Percentiles rank a stretch among this genome's conserved stretches.
phyloP scores from a whole-genome alignment of 2,888 invertebrate genomes.

The Tiliacea aurago region DNA sequence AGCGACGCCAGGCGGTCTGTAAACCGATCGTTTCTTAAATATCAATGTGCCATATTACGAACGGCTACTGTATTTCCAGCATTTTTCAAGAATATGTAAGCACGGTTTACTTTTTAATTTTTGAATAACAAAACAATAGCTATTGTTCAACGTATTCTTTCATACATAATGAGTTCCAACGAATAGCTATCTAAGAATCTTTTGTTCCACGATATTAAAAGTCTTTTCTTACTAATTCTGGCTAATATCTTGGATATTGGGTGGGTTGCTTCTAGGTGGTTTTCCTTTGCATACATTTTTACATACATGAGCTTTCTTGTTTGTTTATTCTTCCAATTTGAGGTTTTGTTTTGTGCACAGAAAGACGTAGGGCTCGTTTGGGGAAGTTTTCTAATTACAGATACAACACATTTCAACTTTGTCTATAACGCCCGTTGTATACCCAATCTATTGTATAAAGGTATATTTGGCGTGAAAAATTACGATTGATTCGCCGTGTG shows the following conservation, averaged over 20 bases:
- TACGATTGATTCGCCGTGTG: no score
- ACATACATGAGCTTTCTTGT: conserved; percentile 1
- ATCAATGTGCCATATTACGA: no score
- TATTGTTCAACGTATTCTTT: conserved; percentile 46
- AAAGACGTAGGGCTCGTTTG: background rate
- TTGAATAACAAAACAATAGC: conserved; percentile 53
- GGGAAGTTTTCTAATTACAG: background rate
- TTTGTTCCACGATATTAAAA: conserved; percentile 61
- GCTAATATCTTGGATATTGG: conserved; percentile 49
- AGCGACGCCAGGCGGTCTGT: no score
- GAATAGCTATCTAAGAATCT: conserved; percentile 49
- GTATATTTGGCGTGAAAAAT: no score
- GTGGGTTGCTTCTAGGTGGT: conserved; percentile 2
- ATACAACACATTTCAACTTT: no score
- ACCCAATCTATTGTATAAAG: no score
- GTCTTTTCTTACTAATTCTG: conserved; percentile 42
- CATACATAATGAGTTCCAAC: conserved; percentile 51
- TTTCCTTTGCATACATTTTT: conserved; percentile 12
- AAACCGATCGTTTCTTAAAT: background rate
- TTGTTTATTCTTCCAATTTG: background rate
- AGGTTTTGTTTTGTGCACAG: conserved; percentile 1
- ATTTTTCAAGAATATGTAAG: background rate
- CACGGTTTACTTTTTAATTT: conserved; percentile 32
- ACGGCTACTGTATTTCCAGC: background rate
- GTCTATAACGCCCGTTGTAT: no score